Base-by-base conservation (phyloP, 2,113 vertebrate genomes). In the Epinephelus cyanopodus region DNA sequence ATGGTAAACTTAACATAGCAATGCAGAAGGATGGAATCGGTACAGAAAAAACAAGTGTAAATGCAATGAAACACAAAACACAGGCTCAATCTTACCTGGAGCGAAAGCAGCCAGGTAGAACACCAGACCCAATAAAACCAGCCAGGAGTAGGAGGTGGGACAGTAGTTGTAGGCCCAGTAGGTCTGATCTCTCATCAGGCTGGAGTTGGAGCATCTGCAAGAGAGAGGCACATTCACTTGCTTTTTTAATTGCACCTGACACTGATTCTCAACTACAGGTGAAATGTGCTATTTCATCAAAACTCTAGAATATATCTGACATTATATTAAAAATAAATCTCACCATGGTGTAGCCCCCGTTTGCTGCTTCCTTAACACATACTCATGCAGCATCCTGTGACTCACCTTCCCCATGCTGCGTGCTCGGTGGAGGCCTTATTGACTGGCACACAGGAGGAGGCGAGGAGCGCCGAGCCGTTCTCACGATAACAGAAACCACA, bases 131-230 rank as follows among this genome's bases (percentile, higher is more conserved):
- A 99, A 79, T 56, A 99, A 94, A 45, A 96, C 97, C 61, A 97
- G 94, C 98, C 98, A 99, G 65, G 97, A 98, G 90, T 96, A 99
- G 0, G 96, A 96, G 33, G 97, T 98, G 68, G 98, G 98, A 33
- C 98, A 99, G 95, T 98, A 99, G 90, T 99, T 99, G 89, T 98
- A 99, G 29, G 98, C 98, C 98, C 98, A 99, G 89, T 96, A 96
- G 53, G 93, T 92, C 18, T 95, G 96, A 79, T 96, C 96, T 71
- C 86, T 94, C 94, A 95, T 95, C 89, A 89, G 82, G 4, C 96
- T 97, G 87, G 96, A 95, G 92, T 99, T 99, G 69, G 96, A 96
- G 90, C 98, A 99, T 77, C 98, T 99, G 91, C 12, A 83, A 33
- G 37, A 74, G 2, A 33, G 27, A 65, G 27, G 27, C 27, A 74